These are phyloP conservation scores for Anas bernieri DNA, from an alignment of 2,797 vertebrate genomes.

Conservation along the genomic window DNA sequence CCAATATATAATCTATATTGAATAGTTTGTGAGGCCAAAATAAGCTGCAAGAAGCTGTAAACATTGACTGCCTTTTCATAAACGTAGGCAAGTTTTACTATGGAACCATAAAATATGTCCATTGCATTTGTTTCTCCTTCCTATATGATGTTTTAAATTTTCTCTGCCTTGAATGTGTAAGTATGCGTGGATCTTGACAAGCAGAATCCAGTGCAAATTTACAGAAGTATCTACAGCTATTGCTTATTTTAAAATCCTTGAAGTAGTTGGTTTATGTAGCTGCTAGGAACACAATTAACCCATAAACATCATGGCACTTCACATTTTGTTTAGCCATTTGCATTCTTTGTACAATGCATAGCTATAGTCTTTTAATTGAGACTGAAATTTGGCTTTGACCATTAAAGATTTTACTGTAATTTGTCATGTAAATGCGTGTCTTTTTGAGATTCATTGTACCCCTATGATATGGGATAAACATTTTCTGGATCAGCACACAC, in stretches of 20 bases:
- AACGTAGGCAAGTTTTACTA: slow-evolving; percentile 26
- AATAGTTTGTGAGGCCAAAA: slow-evolving; percentile 9
- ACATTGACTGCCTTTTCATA: background rate
- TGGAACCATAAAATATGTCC: background rate
- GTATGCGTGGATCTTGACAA: background rate
- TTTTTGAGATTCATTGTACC: background rate
- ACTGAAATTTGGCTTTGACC: background rate
- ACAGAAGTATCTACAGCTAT: background rate
- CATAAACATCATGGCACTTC: background rate
- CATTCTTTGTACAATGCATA: background rate
- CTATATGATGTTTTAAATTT: background rate
- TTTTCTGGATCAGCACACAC: background rate
- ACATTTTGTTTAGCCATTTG: background rate
- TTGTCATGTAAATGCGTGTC: background rate
- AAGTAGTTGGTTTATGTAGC: background rate
- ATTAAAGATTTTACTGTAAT: background rate
- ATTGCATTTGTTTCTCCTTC: background rate
- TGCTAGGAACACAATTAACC: background rate
- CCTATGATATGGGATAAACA: background rate
- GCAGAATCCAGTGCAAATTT: background rate
- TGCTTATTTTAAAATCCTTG: background rate
- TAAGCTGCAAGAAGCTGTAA: background rate
- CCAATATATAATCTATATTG: background rate
- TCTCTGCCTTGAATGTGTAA: background rate
- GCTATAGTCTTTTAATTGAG: background rate